A percentile compares a stretch with the other conserved stretches of the same genome.
phyloP scores from a whole-genome alignment of 1,140 invertebrate species.

The Magallana angulata region DNA sequence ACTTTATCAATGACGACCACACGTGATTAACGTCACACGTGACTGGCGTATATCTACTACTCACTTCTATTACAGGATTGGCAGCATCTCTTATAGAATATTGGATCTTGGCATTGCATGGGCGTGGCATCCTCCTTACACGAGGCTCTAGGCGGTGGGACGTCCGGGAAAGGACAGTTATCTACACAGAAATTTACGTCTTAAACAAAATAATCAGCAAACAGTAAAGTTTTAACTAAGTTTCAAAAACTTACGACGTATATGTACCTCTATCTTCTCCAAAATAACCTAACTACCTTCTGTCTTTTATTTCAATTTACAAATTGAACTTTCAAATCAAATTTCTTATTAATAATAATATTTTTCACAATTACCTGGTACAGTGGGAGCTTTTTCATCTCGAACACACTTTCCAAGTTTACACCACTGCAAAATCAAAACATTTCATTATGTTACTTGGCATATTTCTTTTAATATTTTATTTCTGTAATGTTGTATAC shows the following conservation, averaged over 20 bases:
- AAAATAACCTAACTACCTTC: not conserved
- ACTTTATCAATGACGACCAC: too few relatives aligned
- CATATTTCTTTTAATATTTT: not conserved
- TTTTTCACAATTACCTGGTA: constrained; percentile 42
- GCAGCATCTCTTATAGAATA: constrained; percentile 56
- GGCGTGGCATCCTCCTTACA: constrained; percentile 55
- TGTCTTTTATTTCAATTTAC: not conserved
- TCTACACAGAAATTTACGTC: constrained; percentile 22
- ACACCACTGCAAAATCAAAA: constrained; percentile 54
- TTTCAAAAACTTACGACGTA: too few relatives aligned
- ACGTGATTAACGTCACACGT: too few relatives aligned
- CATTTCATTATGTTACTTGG: too few relatives aligned
- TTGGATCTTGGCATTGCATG: constrained; percentile 54
- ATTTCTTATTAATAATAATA: not conserved
- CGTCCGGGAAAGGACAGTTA: constrained; percentile 53
- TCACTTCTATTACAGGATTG: constrained; percentile 58
- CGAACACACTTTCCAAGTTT: constrained; percentile 56
- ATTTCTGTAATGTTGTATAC: not conserved
- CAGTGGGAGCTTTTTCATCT: constrained; percentile 50
- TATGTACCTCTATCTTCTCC: too few relatives aligned
- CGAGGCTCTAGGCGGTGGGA: constrained; percentile 46
- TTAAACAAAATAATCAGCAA: not conserved
- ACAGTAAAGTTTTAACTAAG: not conserved
- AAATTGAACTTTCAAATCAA: too few relatives aligned
- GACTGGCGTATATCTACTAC: not conserved